These are phyloP conservation scores for Dendrocopos noguchii DNA, from an alignment of 2,113 vertebrate genomes.

Conservation along the genomic window DNA sequence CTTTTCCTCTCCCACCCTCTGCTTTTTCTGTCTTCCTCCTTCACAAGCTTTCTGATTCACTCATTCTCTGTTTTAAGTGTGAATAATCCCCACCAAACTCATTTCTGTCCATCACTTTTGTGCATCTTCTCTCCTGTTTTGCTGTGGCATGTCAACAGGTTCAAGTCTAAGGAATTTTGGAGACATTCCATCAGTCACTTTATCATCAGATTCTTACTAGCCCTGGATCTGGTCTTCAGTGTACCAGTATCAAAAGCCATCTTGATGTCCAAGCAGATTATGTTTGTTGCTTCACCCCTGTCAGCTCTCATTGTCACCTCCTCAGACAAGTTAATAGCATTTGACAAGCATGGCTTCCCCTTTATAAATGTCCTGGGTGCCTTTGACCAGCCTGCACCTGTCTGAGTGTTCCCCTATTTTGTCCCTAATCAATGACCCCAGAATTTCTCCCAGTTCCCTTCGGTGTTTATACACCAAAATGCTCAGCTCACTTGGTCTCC, in stretches of 20 bases:
- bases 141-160: background rate
- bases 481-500: background rate
- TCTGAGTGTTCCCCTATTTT: constrained; percentile 49
- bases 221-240: constrained; percentile 38
- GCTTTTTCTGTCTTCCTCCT: background rate
- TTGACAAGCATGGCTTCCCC: constrained; percentile 72
- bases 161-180: constrained; percentile 5
- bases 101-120: background rate
- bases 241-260: constrained; percentile 65
- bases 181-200: constrained; percentile 36
- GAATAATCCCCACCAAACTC: background rate
- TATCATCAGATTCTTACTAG: constrained; percentile 26
- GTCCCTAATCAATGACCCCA: constrained; percentile 53
- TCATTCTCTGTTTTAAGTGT: background rate
- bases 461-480: constrained; percentile 13
- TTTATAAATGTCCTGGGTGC: constrained; percentile 64
- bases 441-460: constrained; percentile 44
- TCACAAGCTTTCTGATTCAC: background rate
- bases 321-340: constrained; percentile 73
- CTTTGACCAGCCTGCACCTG: constrained; percentile 62
- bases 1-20: background rate
- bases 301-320: constrained; percentile 67
- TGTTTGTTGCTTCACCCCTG: constrained; percentile 71
- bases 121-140: background rate
- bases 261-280: constrained; percentile 71